phyloP scores from a whole-genome alignment of 2,888 invertebrate species.

The Taenaris catops region DNA sequence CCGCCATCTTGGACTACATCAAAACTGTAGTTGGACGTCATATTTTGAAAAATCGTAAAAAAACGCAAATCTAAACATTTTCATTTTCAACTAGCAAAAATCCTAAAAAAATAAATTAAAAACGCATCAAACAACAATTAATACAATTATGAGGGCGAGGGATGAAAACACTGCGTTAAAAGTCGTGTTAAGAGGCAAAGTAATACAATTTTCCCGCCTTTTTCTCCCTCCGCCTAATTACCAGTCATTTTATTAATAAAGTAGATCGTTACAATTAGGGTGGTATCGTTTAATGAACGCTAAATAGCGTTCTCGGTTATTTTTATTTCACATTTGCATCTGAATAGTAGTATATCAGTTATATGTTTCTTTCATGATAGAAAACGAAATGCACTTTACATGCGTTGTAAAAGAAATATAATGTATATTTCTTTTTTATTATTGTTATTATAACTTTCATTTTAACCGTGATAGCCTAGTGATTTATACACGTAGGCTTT shows the following conservation, averaged over 20 bases:
- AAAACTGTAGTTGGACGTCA: no score
- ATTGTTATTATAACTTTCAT: neutral
- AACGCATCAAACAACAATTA: constrained; percentile 63
- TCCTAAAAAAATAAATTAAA: constrained; percentile 36
- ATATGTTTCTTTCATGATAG: constrained; percentile 5
- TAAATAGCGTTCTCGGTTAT: constrained; percentile 30
- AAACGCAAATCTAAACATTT: neutral
- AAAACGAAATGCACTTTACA: no score
- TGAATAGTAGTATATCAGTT: constrained; percentile 20
- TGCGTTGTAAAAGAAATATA: no score
- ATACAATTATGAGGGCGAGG: constrained; percentile 64
- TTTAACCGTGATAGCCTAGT: no score
- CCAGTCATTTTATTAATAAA: constrained; percentile 72
- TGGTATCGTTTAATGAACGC: constrained; percentile 37
- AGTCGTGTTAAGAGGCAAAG: constrained; percentile 59
- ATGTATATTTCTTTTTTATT: no score
- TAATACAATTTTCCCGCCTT: constrained; percentile 70
- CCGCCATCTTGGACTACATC: no score
- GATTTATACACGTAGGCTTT: no score
- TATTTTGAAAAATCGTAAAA: no score
- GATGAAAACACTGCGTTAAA: constrained; percentile 61
- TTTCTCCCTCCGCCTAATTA: constrained; percentile 74
- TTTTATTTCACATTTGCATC: constrained; percentile 24
- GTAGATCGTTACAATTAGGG: constrained; percentile 64
- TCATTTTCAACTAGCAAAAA: neutral